Conservation (phyloP, 2,888 invertebrate genomes). For the Hirtodrosophila confusa region DNA sequence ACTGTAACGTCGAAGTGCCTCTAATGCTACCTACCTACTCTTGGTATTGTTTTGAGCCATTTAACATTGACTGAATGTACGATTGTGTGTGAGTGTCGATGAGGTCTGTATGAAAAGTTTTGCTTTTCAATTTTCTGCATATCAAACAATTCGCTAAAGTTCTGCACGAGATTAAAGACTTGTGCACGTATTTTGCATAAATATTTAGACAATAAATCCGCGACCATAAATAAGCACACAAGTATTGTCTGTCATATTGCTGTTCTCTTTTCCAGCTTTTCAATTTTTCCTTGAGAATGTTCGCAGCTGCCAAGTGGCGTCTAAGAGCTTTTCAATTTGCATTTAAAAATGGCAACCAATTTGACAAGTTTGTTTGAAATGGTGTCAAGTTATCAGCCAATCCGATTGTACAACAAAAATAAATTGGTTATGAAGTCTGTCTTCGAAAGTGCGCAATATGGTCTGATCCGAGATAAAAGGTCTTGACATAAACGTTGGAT, state of each 20-base stretch:
- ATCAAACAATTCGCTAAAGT: constrained; percentile 62
- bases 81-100: constrained; percentile 14
- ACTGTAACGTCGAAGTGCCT: constrained; percentile 33
- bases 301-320: constrained; percentile 56
- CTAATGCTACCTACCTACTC: constrained; percentile 49
- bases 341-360: constrained; percentile 53
- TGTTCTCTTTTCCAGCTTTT: neutral
- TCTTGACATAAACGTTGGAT: too few relatives aligned
- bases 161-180: constrained; percentile 66
- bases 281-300: constrained; percentile 31
- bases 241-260: constrained; percentile 11
- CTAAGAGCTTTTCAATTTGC: constrained; percentile 55
- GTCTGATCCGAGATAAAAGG: too few relatives aligned
- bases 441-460: too few relatives aligned
- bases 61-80: constrained; percentile 19
- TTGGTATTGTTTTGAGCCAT: constrained; percentile 61
- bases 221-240: constrained; percentile 48
- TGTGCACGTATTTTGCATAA: constrained; percentile 76
- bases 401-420: constrained; percentile 5
- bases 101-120: constrained; percentile 58
- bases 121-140: constrained; percentile 74
- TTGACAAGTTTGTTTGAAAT: constrained; percentile 34
- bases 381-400: constrained; percentile 4
- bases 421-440: neutral
- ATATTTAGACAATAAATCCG: constrained; percentile 63